Conservation (phyloP, 2,888 invertebrate genomes). For the Eulithis prunata region DNA sequence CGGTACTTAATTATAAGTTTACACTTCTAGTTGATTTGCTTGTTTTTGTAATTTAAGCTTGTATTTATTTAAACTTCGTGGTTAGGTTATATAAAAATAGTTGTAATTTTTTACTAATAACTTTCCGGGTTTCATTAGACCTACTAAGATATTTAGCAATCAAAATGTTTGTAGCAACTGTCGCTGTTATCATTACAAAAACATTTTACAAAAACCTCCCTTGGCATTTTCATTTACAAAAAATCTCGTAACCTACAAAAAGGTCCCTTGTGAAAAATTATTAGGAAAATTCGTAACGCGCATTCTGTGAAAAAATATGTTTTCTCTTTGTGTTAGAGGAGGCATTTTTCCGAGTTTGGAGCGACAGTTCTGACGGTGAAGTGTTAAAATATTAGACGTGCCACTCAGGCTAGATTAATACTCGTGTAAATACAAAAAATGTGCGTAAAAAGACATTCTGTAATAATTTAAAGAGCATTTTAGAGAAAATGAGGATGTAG, state of each 20-base stretch:
- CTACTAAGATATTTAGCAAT: conserved; percentile 9
- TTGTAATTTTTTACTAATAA: too few species aligned
- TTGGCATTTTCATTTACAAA: conserved; percentile 51
- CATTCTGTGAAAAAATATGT: conserved; percentile 59
- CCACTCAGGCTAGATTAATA: conserved; percentile 31
- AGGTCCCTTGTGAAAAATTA: conserved; percentile 68
- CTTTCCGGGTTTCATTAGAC: not conserved
- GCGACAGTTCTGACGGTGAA: conserved; percentile 44
- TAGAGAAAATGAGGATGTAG: not conserved
- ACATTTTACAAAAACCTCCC: conserved; percentile 36
- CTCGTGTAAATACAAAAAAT: conserved; percentile 8
- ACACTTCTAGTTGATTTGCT: too few species aligned
- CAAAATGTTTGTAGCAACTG: conserved; percentile 24
- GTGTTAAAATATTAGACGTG: conserved; percentile 36
- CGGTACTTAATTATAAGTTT: too few species aligned
- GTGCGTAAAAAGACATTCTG: not conserved
- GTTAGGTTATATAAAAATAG: too few species aligned
- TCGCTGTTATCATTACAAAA: conserved; percentile 27
- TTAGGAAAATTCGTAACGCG: conserved; percentile 50
- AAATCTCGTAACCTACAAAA: conserved; percentile 49
- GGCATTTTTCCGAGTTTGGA: conserved; percentile 58
- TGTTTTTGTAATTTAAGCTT: too few species aligned
- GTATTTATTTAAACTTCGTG: too few species aligned
- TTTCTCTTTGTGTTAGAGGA: conserved; percentile 61
- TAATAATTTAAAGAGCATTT: not conserved